Conservation (phyloP, 2,888 invertebrate species). For the Biston betularia region DNA sequence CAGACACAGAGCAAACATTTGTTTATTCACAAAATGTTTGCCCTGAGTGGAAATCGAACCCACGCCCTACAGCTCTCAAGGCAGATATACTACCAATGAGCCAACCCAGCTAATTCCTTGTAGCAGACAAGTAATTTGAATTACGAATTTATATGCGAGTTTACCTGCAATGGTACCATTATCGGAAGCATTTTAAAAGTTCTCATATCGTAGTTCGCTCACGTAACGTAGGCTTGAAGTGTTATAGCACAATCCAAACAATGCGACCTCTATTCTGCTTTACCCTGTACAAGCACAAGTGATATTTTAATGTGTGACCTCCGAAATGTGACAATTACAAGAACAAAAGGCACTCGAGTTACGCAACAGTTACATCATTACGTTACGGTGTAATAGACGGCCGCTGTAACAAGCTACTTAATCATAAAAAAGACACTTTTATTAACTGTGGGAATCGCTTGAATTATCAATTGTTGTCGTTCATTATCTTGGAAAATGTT, state of each 20-base stretch:
- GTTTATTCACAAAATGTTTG: too few relatives aligned
- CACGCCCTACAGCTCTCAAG: too few relatives aligned
- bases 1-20: too few relatives aligned
- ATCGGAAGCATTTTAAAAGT: background rate
- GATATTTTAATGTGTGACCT: conserved; percentile 32
- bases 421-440: conserved; percentile 42
- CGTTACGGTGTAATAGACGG: conserved; percentile 41
- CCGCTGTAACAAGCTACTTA: conserved; percentile 41
- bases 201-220: conserved; percentile 9
- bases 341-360: conserved; percentile 39
- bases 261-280: conserved; percentile 1
- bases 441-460: conserved; percentile 53
- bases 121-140: conserved; percentile 1
- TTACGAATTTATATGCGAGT: too few relatives aligned
- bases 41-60: too few relatives aligned
- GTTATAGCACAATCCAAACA: conserved; percentile 21
- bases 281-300: background rate
- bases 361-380: conserved; percentile 38
- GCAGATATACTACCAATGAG: too few relatives aligned
- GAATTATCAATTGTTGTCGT: conserved; percentile 48
- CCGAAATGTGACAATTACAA: conserved; percentile 36
- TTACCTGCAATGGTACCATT: background rate
- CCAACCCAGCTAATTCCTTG: too few relatives aligned
- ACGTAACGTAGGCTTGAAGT: conserved; percentile 5
- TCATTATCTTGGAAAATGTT: conserved; percentile 42